Evolutionary conservation across 2,797 vertebrate genomes (phyloP).

Genomic region (Phylloscopus collybita): DNA sequence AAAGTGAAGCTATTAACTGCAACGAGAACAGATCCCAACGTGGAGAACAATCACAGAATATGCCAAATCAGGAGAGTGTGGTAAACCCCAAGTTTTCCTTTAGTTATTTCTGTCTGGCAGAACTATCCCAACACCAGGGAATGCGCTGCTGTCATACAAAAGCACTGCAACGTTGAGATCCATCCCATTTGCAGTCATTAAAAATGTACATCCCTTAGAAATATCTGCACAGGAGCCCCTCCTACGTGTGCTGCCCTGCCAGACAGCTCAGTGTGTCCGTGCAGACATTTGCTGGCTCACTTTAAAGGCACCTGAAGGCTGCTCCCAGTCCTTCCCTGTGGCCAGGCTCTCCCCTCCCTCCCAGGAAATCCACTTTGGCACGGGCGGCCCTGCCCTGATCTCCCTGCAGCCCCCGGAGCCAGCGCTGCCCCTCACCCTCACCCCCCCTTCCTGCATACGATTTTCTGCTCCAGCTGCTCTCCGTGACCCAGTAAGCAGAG

Average conservation of each 20-base stretch:
- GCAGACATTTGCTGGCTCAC: neutral
- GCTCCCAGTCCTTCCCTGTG: neutral
- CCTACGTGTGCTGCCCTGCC: accelerated
- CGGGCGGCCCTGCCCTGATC: neutral
- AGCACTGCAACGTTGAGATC: neutral
- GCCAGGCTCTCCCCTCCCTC: neutral
- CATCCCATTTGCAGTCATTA: neutral
- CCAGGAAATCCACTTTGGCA: neutral
- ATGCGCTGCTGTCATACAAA: neutral
- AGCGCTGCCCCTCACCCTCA: neutral
- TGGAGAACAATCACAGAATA: neutral
- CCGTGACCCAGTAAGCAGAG: neutral
- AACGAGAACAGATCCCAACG: neutral
- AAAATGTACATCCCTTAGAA: neutral
- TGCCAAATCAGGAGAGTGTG: neutral
- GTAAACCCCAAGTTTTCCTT: neutral
- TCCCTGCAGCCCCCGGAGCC: neutral
- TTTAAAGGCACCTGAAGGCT: neutral
- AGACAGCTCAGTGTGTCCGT: neutral
- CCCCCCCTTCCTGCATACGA: neutral
- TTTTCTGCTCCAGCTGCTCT: conserved; percentile 42
- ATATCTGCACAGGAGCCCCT: neutral
- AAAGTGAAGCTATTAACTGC: neutral
- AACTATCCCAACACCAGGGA: neutral
- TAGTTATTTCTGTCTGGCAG: neutral